These are phyloP conservation scores for Hirtodrosophila duncani DNA, from an alignment of 2,888 invertebrate species.

Conservation along the genomic window DNA sequence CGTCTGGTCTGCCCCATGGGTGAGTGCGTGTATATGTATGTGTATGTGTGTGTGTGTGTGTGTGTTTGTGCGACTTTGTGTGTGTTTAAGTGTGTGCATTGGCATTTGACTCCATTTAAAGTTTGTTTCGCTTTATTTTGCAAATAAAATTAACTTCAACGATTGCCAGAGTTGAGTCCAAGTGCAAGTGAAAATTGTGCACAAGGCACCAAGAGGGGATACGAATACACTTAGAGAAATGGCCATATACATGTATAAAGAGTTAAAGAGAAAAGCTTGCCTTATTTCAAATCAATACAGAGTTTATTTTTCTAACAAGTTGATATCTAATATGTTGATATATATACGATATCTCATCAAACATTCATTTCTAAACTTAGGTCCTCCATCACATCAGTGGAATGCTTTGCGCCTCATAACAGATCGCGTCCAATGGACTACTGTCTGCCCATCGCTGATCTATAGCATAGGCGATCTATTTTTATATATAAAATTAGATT, in stretches of 20 bases:
- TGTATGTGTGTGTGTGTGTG: slow-evolving; percentile 9
- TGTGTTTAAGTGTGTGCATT: slow-evolving; percentile 46
- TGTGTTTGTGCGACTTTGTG: slow-evolving; percentile 4
- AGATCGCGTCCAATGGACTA: no score
- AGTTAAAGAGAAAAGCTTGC: no score
- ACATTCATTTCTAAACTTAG: no score
- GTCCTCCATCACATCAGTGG: no score
- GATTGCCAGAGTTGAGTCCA: slow-evolving; percentile 50
- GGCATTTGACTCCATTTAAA: slow-evolving; percentile 73
- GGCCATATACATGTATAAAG: slow-evolving; percentile 28
- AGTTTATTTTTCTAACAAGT: no score
- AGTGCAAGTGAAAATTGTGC: slow-evolving; percentile 65
- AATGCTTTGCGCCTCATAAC: no score
- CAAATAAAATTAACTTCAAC: slow-evolving; percentile 68
- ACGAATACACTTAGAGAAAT: slow-evolving; percentile 26
- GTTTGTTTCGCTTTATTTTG: slow-evolving; percentile 73
- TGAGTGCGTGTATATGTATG: slow-evolving; percentile 4
- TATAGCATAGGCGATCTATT: no score
- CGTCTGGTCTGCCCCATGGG: slow-evolving; percentile 35
- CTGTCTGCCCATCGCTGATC: no score
- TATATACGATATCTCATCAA: no score
- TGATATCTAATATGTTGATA: no score
- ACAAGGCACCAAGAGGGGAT: background rate
- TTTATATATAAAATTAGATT: no score
- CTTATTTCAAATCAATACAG: no score